Base-by-base conservation (phyloP, 2,888 invertebrate genomes). In the Drosophila percnosoma region DNA sequence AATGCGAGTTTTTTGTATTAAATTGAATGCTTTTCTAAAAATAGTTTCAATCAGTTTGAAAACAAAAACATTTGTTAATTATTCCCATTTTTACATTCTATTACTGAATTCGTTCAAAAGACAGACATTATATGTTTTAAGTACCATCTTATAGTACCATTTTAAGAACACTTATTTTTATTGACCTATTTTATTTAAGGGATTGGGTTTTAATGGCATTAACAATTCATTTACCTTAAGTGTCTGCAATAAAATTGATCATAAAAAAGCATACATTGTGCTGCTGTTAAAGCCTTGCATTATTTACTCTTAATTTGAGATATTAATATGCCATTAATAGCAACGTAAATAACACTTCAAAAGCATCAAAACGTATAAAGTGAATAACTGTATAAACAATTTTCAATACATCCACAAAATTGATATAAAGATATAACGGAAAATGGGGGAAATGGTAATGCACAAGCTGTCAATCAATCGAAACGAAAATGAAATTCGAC, bases 401-500 rank as follows among this genome's bases (percentile, higher is more conserved):
- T 36, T 67, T 48, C 21, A 66, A 60, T 63, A 55, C 27, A 42
- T 53, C 36, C 24, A 24, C 45, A 45, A n/a, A 72, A 70, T 57
- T 49, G 21, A 55, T 40, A 67, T 49, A 21, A 62, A 40, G 45
- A 62, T 49, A 38, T 40, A 33, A 15, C 36, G 52, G 40, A 36
- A 54, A 49, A 49, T 29, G 51, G 31, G 48, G 54, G 31, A 74
- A 74, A 79, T 82, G 73, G 80, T 83, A 83, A 82, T 76, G 68
- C 66, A 58, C 58, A 10, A 67, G 33, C 78, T 73, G 80, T 84
- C 84, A 84, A 84, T 86, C 84, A 84, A 86, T 53, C 36, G 53
- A 86, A 86, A 64, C 38, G 53, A 86, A 79, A 84, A 84, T 84
- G 67, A 76, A 57, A 52, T 62, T 67, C 53, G 36, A 57, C 53